Evolutionary conservation across 2,888 invertebrate genomes (phyloP).

Genomic region (Drosophila subsilvestris): DNA sequence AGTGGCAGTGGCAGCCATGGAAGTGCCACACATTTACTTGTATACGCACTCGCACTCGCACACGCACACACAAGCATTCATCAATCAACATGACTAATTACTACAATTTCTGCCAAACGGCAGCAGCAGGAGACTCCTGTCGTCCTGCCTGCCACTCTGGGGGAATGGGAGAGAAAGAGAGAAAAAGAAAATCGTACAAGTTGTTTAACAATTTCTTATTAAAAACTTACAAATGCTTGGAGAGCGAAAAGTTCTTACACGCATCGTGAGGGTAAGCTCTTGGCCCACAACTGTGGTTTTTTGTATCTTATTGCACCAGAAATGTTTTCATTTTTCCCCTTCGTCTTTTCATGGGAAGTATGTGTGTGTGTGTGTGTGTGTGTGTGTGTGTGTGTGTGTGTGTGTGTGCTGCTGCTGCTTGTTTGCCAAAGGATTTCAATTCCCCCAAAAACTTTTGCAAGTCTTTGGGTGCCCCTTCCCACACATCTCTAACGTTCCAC

Average conservation of each 20-base stretch:
- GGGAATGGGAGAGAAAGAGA: constrained; percentile 13
- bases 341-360: background rate
- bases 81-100: constrained; percentile 78
- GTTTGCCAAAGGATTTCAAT: constrained; percentile 69
- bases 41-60: background rate
- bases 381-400: constrained; percentile 17
- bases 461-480: constrained; percentile 42
- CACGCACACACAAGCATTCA: constrained; percentile 46
- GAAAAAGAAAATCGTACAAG: constrained; percentile 58
- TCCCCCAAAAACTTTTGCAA: constrained; percentile 60
- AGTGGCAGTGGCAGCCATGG: constrained; percentile 14
- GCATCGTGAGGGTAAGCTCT: constrained; percentile 14
- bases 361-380: background rate
- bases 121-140: constrained; percentile 5
- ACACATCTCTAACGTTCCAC: background rate
- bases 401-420: constrained; percentile 22
- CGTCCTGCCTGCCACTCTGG: background rate
- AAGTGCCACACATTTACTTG: constrained; percentile 9
- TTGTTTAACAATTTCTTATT: constrained; percentile 75
- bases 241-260: constrained; percentile 45
- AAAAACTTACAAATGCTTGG: constrained; percentile 70
- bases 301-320: constrained; percentile 39
- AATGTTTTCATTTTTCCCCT: constrained; percentile 34
- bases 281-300: constrained; percentile 39
- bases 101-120: constrained; percentile 50